Conservation (phyloP, 1,140 invertebrate species). For the Heterodera schachtii region DNA sequence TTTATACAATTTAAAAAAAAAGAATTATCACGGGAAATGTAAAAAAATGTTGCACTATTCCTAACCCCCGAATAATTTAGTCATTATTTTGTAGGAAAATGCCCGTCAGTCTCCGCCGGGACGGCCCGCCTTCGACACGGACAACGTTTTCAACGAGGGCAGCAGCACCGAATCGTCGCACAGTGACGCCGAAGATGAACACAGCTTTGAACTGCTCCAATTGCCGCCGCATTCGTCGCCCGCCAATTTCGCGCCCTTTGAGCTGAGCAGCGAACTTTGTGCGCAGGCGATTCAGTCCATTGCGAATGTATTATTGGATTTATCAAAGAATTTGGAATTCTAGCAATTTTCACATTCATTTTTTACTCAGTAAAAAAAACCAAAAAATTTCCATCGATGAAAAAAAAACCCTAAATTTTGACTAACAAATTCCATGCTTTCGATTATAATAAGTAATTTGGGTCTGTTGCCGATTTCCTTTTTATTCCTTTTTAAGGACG, state of each 20-base stretch:
- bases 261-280: conserved; percentile 17
- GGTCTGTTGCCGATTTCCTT: background rate
- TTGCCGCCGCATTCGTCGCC: background rate
- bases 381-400: too few relatives aligned
- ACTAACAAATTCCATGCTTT: too few relatives aligned
- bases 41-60: too few relatives aligned
- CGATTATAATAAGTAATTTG: too few relatives aligned
- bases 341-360: background rate
- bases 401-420: too few relatives aligned
- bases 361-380: background rate
- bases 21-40: too few relatives aligned
- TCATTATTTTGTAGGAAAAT: too few relatives aligned
- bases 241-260: background rate
- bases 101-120: too few relatives aligned
- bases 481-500: conserved; percentile 32
- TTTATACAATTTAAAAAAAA: too few relatives aligned
- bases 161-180: background rate
- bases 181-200: background rate
- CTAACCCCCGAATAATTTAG: too few relatives aligned
- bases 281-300: conserved; percentile 17
- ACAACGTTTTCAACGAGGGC: background rate
- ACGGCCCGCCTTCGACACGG: background rate
- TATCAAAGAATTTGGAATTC: background rate
- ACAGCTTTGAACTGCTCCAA: conserved; percentile 32
- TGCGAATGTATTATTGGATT: background rate